phyloP scores from a whole-genome alignment of 2,888 invertebrate genomes.

The Cordilura impudica region DNA sequence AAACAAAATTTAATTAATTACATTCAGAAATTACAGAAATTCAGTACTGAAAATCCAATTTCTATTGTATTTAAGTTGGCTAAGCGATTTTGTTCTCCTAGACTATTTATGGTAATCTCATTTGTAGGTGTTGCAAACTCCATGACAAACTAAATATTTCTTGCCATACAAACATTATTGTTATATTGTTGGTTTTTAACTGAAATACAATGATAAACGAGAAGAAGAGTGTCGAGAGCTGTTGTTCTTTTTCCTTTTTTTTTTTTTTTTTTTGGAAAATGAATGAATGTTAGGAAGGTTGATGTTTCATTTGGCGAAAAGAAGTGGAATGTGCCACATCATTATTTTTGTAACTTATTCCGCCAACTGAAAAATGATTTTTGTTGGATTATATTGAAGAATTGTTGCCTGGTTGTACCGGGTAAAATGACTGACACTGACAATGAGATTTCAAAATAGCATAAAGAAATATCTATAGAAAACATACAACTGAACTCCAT shows the following conservation, averaged over 20 bases:
- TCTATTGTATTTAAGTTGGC: no score
- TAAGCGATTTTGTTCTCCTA: no score
- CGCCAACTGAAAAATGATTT: slow-evolving; percentile 50
- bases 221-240: background rate
- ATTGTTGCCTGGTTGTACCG: background rate
- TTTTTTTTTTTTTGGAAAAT: slow-evolving; percentile 3
- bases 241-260: no score
- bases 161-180: no score
- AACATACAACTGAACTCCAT: slow-evolving; percentile 16
- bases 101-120: no score
- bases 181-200: no score
- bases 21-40: no score
- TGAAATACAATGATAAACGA: no score
- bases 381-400: slow-evolving; percentile 10
- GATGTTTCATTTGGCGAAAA: slow-evolving; percentile 19
- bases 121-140: background rate
- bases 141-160: background rate
- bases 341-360: slow-evolving; percentile 75
- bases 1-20: no score
- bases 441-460: slow-evolving; percentile 60
- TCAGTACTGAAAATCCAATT: no score
- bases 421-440: slow-evolving; percentile 51
- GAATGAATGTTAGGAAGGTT: background rate
- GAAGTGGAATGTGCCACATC: slow-evolving; percentile 75
- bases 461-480: slow-evolving; percentile 43